A percentile compares a stretch with the other conserved stretches of the same genome.
Evolutionary conservation across 2,113 vertebrate genomes (phyloP).

Genomic region (Pygoscelis adeliae): DNA sequence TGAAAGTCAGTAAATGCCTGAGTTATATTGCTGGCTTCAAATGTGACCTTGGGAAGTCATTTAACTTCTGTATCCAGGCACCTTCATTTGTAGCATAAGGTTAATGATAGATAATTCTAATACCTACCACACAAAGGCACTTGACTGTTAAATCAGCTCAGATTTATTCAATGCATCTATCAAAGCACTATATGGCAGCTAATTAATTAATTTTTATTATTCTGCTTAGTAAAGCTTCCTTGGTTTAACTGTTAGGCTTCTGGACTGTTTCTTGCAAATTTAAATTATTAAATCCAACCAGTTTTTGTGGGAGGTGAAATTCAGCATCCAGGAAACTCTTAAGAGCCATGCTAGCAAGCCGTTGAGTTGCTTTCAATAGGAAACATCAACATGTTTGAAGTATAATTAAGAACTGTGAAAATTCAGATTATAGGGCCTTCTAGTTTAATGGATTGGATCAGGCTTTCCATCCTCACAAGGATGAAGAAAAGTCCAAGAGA

Average conservation of each 20-base stretch:
- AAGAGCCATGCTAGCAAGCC: background rate
- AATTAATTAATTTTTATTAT: background rate
- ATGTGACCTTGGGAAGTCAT: background rate
- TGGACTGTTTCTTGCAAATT: background rate
- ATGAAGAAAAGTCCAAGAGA: background rate
- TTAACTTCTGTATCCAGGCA: background rate
- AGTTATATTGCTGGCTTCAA: background rate
- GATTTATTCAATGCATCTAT: background rate
- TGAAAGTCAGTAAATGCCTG: background rate
- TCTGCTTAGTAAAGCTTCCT: background rate
- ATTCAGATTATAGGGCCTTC: background rate
- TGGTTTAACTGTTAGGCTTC: background rate
- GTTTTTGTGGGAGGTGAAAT: background rate
- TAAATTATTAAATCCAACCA: background rate
- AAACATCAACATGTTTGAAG: background rate
- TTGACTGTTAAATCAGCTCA: background rate
- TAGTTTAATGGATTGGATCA: background rate
- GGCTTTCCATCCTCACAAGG: background rate
- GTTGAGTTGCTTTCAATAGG: background rate
- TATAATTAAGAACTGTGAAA: background rate
- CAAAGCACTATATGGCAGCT: background rate
- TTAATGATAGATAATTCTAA: slow-evolving; percentile 7
- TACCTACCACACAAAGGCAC: background rate
- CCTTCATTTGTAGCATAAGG: background rate
- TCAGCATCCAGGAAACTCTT: background rate